A percentile compares a stretch with the other conserved stretches of the same genome.
phyloP scores from a whole-genome alignment of 2,113 vertebrate species.

The Symphodus melops region DNA sequence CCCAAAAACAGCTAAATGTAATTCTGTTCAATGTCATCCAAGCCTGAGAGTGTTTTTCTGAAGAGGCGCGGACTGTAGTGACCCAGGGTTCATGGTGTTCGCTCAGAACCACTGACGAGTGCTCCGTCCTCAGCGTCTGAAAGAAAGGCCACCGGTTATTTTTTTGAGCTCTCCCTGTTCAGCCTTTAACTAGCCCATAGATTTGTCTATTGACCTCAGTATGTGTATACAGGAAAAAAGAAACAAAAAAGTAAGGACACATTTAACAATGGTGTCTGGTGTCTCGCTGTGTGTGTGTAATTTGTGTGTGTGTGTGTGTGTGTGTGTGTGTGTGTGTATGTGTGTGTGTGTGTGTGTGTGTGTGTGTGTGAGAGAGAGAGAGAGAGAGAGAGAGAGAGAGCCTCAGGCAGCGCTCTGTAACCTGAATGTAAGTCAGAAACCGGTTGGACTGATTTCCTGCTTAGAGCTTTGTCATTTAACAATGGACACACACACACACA shows the following conservation, averaged over 20 bases:
- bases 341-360: slow-evolving; percentile 40
- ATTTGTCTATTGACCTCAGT: slow-evolving; percentile 63
- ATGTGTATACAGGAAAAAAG: slow-evolving; percentile 37
- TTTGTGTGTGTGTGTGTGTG: slow-evolving; percentile 30
- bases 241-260: slow-evolving; percentile 35
- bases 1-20: background rate
- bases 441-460: slow-evolving; percentile 69
- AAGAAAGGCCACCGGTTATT: slow-evolving; percentile 20
- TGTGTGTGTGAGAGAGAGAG: too few relatives aligned
- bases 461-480: slow-evolving; percentile 65
- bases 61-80: slow-evolving; percentile 16
- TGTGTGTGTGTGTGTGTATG: slow-evolving; percentile 27
- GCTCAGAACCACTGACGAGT: slow-evolving; percentile 5
- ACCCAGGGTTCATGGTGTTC: slow-evolving; percentile 34
- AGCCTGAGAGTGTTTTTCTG: background rate
- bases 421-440: slow-evolving; percentile 72
- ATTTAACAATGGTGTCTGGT: slow-evolving; percentile 71
- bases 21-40: background rate
- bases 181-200: slow-evolving; percentile 28
- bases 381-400: too few relatives aligned
- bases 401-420: slow-evolving; percentile 57
- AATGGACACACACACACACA: slow-evolving; percentile 41
- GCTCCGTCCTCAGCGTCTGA: background rate
- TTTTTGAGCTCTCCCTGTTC: background rate
- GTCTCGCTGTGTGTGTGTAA: slow-evolving; percentile 42